Conservation (phyloP, 2,888 invertebrate species). For the Tupiocoris notatus region DNA sequence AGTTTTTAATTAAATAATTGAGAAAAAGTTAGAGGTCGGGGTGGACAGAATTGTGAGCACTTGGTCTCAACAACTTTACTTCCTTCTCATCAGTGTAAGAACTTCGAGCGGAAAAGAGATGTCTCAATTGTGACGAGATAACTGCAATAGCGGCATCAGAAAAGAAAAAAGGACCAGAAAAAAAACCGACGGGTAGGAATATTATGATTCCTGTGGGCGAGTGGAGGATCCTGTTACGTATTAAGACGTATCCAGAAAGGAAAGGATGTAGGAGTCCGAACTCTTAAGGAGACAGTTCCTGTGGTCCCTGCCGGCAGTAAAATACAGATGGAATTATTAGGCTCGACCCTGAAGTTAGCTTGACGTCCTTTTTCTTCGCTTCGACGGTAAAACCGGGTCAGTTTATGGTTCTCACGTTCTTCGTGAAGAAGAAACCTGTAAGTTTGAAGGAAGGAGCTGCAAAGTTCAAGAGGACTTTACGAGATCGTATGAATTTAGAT, state of each 20-base stretch:
- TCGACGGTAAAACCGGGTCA: slow-evolving; percentile 23
- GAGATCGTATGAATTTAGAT: slow-evolving; percentile 39
- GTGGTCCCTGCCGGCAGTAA: slow-evolving; percentile 14
- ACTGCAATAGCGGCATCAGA: neutral
- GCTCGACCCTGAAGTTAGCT: neutral
- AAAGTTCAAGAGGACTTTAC: slow-evolving; percentile 20
- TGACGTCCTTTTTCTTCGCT: neutral
- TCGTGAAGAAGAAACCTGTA: slow-evolving; percentile 10
- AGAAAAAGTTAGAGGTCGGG: too few relatives aligned
- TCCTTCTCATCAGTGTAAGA: too few relatives aligned
- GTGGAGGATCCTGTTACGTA: slow-evolving; percentile 14
- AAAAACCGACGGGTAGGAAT: neutral
- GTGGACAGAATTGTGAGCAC: too few relatives aligned
- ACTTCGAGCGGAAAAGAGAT: slow-evolving; percentile 11
- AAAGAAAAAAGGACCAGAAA: neutral
- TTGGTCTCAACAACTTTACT: too few relatives aligned
- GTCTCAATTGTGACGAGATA: neutral
- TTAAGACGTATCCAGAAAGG: slow-evolving; percentile 20
- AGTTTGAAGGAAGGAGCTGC: neutral
- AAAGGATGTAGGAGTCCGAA: slow-evolving; percentile 18
- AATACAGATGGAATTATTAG: slow-evolving; percentile 38
- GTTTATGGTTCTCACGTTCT: slow-evolving; percentile 15
- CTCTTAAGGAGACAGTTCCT: slow-evolving; percentile 1
- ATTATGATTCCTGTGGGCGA: slow-evolving; percentile 15
- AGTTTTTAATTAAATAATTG: too few relatives aligned